Base-by-base conservation (phyloP, 2,888 invertebrate genomes). In the Chaetogeoica ovagalla region DNA sequence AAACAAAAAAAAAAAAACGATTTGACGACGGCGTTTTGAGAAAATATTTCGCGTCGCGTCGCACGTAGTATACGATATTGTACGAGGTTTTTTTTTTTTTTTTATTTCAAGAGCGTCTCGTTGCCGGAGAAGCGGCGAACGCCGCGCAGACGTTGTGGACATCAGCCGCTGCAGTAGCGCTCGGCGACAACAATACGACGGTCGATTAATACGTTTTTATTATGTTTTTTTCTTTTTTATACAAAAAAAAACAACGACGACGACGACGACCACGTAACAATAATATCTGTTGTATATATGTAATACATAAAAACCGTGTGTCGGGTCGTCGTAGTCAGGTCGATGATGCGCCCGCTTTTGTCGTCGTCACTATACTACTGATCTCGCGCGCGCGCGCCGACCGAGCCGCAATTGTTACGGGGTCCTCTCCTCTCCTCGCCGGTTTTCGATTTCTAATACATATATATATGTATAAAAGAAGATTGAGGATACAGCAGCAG, bases 361-460 rank as follows among this genome's bases (percentile, higher is more conserved):
- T 79, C 71, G 71, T 71, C 71, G n/a, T n/a, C n/a, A n/a, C n/a
- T n/a, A n/a, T n/a, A n/a, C n/a, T n/a, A 55, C 30, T 63, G 11
- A 48, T 48, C 70, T 65, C 71, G 79, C 23, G 71, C 63, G 7
- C 65, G 48, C 19, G 6, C 55, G 21, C 30, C 4, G 30, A 30
- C 2, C 63, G 39, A 4, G 30, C 30, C 1, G 2, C 30, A 30
- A 71, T 79, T 79, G 79, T 79, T 57, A 71, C 63, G 62, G 62
- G n/a, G n/a, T n/a, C n/a, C n/a, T n/a, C n/a, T 19, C 19, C 48
- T 57, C 30, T 60, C 52, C 70, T 65, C 71, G 57, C 71, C 63
- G 43, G 79, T 79, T 79, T 79, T 79, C 70, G 79, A 79, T 79
- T 79, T 79, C 70, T 71, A 30, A 30, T 30, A 30, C 30, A 79